Base-by-base conservation (phyloP, 2,888 invertebrate species). In the Rhogogaster chlorosoma region DNA sequence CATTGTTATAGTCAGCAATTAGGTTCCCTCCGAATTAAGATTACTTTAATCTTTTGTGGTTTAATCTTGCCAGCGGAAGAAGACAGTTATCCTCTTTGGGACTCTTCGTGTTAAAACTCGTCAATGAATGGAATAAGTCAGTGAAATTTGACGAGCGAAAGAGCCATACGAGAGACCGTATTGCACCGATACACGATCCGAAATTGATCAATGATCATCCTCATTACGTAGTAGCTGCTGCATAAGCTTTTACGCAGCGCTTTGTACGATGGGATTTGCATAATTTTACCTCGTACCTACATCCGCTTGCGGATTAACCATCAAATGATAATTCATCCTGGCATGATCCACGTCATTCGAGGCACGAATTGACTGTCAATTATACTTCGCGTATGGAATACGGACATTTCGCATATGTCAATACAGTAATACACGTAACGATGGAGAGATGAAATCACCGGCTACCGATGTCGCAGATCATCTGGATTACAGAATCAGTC, bases 301-400 rank as follows among this genome's bases (percentile, higher is more conserved):
- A 29, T 32, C 42, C 38, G 18, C 15, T 45, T 22, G 75, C 42
- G 45, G 49, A 77, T 77, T 53, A 53, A 77, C 77, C 10, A 61
- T 80, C 38, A n/a, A 36, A 61, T 80, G 80, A 80, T 80, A 80
- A 80, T 80, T 80, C 38, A 80, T 80, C 38, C 38, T n/a, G 77
- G 77, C 53, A 32, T 80, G 61, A 80, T 80, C 57, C 61, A 36
- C 22, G 38, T 38, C 61, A 61, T 80, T 38, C 61, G 61, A 61
- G n/a, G 5, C 61, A 61, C 38, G 36, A 80, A 80, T 61, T 80
- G 80, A 61, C 80, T 38, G 80, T 38, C 80, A 80, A 80, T 80
- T 80, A 80, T 6, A 38, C n/a, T n/a, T n/a, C 26, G n/a, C 57
- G 5, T 49, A 77, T n/a, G n/a, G 18, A 29, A 57, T 78, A 18